Percentiles rank a stretch among this genome's conserved stretches.
These are phyloP conservation scores for Caenorhabditis sulstoni DNA, from an alignment of 2,888 invertebrate genomes.

Conservation along the genomic window DNA sequence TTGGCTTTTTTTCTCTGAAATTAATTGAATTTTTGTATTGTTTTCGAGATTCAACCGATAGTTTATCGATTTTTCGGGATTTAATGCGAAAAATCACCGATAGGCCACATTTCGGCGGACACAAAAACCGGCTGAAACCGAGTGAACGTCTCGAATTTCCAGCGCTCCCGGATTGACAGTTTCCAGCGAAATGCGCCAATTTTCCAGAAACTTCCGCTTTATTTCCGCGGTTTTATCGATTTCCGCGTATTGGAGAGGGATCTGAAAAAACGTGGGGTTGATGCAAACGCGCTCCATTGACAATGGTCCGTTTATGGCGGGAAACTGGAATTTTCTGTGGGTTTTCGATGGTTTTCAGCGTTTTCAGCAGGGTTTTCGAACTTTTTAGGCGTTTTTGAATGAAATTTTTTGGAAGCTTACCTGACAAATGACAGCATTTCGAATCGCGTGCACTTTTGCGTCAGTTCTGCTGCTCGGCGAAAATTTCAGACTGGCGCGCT, in stretches of 20 bases:
- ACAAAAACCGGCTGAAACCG: conserved; percentile 74
- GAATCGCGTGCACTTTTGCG: conserved; percentile 71
- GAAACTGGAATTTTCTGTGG: background rate
- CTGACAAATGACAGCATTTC: conserved; percentile 66
- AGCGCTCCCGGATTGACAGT: conserved; percentile 41
- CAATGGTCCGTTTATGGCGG: background rate
- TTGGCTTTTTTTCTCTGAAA: too few relatives aligned
- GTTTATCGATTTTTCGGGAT: too few relatives aligned
- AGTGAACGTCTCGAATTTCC: conserved; percentile 66
- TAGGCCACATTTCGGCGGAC: conserved; percentile 69
- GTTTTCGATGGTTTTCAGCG: too few relatives aligned
- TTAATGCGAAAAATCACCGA: conserved; percentile 60
- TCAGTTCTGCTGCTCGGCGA: conserved; percentile 68
- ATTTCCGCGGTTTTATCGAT: conserved; percentile 44
- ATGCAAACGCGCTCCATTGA: background rate
- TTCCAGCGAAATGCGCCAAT: conserved; percentile 44
- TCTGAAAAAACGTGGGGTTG: conserved; percentile 20
- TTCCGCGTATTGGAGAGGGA: conserved; percentile 49
- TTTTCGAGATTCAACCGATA: background rate
- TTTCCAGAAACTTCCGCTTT: conserved; percentile 39
- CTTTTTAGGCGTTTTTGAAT: background rate
- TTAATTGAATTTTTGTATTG: background rate
- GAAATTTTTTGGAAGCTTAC: conserved; percentile 26
- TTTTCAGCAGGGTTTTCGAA: conserved; percentile 1
- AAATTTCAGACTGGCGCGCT: conserved; percentile 19